Evolutionary conservation across 2,797 vertebrate species (phyloP).

Genomic region (Silurus lanzhouensis): DNA sequence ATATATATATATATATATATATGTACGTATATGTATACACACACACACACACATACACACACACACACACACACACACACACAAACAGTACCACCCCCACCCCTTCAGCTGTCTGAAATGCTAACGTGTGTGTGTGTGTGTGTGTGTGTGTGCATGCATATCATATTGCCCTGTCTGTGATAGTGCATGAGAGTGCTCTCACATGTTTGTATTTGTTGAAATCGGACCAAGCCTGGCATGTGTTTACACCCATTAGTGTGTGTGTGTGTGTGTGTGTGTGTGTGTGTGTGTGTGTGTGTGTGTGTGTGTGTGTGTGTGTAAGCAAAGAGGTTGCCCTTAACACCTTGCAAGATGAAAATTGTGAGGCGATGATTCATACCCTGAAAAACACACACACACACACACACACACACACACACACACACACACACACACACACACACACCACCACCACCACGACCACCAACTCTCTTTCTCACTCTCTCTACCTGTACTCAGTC

Average conservation of each 20-base stretch:
- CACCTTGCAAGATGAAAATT: constrained; percentile 44
- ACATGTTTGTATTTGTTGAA: constrained; percentile 37
- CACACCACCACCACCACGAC: background rate
- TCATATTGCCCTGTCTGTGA: constrained; percentile 25
- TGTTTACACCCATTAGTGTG: constrained; percentile 32
- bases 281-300: constrained; percentile 26
- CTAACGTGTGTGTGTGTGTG: constrained; percentile 33
- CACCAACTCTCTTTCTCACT: background rate
- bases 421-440: constrained; percentile 6
- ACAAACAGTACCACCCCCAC: background rate
- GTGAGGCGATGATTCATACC: constrained; percentile 44
- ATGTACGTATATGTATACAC: no score
- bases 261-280: constrained; percentile 11
- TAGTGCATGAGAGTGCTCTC: constrained; percentile 20
- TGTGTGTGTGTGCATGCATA: constrained; percentile 23
- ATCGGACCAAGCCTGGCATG: constrained; percentile 53
- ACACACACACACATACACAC: background rate
- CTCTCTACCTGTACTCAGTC: background rate
- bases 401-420: background rate
- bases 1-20: no score
- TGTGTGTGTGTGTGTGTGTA: constrained; percentile 1
- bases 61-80: constrained; percentile 12
- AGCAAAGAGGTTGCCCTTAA: constrained; percentile 24
- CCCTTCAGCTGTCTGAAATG: constrained; percentile 39
- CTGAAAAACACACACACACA: constrained; percentile 17